Percentiles rank a stretch among this genome's conserved stretches.
These are phyloP conservation scores for Drosophila elegans DNA, from an alignment of 1,140 invertebrate genomes.

Conservation along the genomic window DNA sequence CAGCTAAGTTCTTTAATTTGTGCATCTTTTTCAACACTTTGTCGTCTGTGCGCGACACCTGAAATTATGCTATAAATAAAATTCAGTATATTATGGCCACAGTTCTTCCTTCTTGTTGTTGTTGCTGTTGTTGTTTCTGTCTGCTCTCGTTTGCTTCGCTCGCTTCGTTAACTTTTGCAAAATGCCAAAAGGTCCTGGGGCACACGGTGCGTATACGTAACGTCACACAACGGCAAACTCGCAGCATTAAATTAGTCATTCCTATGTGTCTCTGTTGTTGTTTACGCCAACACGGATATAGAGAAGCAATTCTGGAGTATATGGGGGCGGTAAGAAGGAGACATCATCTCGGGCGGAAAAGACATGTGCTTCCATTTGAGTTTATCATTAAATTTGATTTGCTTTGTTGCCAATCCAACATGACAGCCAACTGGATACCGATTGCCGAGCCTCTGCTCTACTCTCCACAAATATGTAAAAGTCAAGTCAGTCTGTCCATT, in stretches of 20 bases:
- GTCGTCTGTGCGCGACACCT: conserved; percentile 54
- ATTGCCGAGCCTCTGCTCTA: neutral
- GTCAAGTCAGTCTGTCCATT: conserved; percentile 33
- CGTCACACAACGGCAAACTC: conserved; percentile 25
- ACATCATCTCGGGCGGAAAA: conserved; percentile 62
- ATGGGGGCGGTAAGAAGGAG: neutral
- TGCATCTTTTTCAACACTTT: conserved; percentile 55
- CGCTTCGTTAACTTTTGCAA: conserved; percentile 57
- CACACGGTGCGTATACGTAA: conserved; percentile 52
- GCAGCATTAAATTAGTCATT: conserved; percentile 68
- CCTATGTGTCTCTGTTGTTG: conserved; percentile 43
- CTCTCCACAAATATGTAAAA: conserved; percentile 27
- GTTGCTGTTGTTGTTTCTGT: conserved; percentile 31
- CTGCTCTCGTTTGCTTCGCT: conserved; percentile 65
- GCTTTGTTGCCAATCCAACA: conserved; percentile 61
- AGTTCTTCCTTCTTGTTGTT: neutral
- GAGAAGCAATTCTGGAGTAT: conserved; percentile 2
- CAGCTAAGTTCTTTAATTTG: conserved; percentile 38
- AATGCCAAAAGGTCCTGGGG: conserved; percentile 52
- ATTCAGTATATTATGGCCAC: conserved; percentile 53
- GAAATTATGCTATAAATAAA: conserved; percentile 81
- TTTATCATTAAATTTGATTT: conserved; percentile 83
- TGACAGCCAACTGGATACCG: conserved; percentile 26
- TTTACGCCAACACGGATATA: conserved; percentile 40
- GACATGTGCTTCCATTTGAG: conserved; percentile 71